Evolutionary conservation across 2,888 invertebrate genomes (phyloP), one percentile per base, ranked within the genome.

Genomic region (Dilophus febrilis): DNA sequence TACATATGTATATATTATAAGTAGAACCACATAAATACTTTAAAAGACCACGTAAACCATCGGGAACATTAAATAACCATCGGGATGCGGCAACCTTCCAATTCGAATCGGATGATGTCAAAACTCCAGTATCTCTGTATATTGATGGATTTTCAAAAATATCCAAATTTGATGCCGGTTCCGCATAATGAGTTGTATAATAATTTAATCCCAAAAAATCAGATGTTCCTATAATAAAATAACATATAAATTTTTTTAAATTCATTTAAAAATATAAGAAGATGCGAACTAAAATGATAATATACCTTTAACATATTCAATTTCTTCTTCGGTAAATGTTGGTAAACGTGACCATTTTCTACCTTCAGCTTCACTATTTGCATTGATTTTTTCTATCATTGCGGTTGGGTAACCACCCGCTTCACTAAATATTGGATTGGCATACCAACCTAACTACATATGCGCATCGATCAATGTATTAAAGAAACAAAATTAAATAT

Each of bases 331-430:
- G 1, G 59, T 55, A 37, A 71, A 64, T 30, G 44, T 41, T 1
- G 70, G 70, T 18, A 71, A 51, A 40, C 66, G 53, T 1, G 70
- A 68, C 29, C 46, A 45, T 0, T 48, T 35, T 36, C 56, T 59
- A 5, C 65, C 65, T 49, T 70, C 62, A 3, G 48, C 38, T 22
- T 44, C 44, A 46, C 71, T 69, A 32, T 58, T 60, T 2, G 50
- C 48, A 4, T 49, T 60, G 17, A 72, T 57, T 35, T 54, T 49
- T 4, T 52, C 40, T 46, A 61, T 67, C 65, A 71, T 64, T 1
- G 65, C 42, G 12, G 49, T 43, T 0, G 70, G 69, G 50, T 71
- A 72, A 47, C 70, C 67, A 1, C 71, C 71, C 1, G 47, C 43
- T 33, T 50, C 46, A 1, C 62, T 61, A 48, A 58, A 68, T 39